Conservation (phyloP, 2,888 invertebrate genomes). For the Mesorhabditis spiculigera region DNA sequence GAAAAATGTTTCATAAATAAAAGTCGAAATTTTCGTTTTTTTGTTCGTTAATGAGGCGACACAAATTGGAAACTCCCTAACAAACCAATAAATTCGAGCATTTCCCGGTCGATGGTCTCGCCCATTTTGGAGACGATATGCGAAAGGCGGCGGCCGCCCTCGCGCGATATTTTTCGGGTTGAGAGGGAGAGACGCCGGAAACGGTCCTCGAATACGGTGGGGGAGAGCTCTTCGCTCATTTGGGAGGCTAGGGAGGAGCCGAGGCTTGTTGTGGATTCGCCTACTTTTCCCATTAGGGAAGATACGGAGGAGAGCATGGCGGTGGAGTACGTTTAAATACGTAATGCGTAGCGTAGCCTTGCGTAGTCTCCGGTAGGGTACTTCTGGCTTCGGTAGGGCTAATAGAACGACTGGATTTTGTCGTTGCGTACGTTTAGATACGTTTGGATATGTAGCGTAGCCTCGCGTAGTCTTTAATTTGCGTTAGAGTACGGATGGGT, state of each 20-base stretch:
- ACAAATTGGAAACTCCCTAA: neutral
- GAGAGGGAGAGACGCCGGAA: conserved; percentile 38
- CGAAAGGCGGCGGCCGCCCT: conserved; percentile 29
- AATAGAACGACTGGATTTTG: too few relatives aligned
- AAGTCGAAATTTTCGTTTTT: too few relatives aligned
- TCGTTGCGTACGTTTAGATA: too few relatives aligned
- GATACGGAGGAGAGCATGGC: conserved; percentile 31
- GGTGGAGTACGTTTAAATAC: too few relatives aligned
- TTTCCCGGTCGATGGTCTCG: conserved; percentile 35
- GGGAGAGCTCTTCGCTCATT: conserved; percentile 17
- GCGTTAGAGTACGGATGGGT: too few relatives aligned
- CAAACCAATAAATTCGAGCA: conserved; percentile 13
- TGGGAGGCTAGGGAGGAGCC: conserved; percentile 38
- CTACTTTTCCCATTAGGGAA: conserved; percentile 34
- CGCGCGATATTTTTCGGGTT: conserved; percentile 25
- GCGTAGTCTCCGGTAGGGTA: too few relatives aligned
- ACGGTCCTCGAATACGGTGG: conserved; percentile 15
- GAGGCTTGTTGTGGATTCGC: conserved; percentile 38
- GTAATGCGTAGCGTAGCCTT: too few relatives aligned
- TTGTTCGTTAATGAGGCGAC: too few relatives aligned
- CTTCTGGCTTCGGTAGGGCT: too few relatives aligned
- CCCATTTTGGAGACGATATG: conserved; percentile 41
- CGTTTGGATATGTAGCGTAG: too few relatives aligned
- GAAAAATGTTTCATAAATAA: too few relatives aligned
- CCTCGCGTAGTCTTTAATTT: too few relatives aligned